phyloP scores from a whole-genome alignment of 2,113 vertebrate genomes.

The Murina feae region DNA sequence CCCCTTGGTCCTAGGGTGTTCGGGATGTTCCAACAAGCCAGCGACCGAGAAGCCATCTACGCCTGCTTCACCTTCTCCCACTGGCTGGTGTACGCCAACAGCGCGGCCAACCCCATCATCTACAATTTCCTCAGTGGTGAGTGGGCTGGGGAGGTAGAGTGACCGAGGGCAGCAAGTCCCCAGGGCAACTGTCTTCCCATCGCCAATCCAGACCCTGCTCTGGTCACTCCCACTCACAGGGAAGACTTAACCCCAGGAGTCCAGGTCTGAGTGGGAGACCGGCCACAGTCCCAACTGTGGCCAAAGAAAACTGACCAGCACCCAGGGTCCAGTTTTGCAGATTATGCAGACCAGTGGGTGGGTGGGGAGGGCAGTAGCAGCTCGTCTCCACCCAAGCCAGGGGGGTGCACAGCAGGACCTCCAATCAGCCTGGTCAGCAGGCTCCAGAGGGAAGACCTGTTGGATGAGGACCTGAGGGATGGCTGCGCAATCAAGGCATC shows the following conservation, averaged over 20 bases:
- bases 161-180: not conserved
- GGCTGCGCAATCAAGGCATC: not conserved
- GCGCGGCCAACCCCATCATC: constrained; percentile 75
- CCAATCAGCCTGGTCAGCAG: not conserved
- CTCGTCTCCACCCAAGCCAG: not conserved
- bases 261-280: not conserved
- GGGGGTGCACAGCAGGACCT: not conserved
- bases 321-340: not conserved
- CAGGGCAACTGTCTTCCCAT: not conserved
- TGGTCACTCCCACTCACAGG: not conserved
- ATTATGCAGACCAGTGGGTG: not conserved
- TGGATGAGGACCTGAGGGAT: not conserved
- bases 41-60: constrained; percentile 69
- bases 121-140: constrained; percentile 77
- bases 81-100: constrained; percentile 77
- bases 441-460: not conserved
- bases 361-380: not conserved
- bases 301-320: not conserved
- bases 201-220: not conserved
- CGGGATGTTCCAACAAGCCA: constrained; percentile 69
- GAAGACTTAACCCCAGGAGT: not conserved
- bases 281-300: not conserved
- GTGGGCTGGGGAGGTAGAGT: not conserved
- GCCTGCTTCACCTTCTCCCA: constrained; percentile 78
- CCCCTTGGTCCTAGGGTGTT: constrained; percentile 58